These are phyloP conservation scores for Trissolcus basalis DNA, from an alignment of 1,140 invertebrate species.

Conservation along the genomic window DNA sequence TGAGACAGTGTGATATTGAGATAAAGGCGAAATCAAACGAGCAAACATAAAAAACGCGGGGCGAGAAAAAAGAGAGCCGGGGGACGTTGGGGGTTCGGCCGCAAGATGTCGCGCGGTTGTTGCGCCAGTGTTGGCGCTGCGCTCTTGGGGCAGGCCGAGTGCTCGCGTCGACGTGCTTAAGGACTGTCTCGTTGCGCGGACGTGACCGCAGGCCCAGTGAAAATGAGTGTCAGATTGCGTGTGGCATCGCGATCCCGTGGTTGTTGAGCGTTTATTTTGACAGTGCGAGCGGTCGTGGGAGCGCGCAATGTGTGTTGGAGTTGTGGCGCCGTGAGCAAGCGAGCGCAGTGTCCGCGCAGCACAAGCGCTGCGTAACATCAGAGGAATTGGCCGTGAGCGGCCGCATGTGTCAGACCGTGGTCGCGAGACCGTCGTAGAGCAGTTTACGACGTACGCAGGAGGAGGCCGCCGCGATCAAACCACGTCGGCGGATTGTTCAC, in stretches of 20 bases:
- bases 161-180: slow-evolving; percentile 54
- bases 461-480: too few species aligned
- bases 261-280: slow-evolving; percentile 65
- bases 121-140: slow-evolving; percentile 17
- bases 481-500: too few species aligned
- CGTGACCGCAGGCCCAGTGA: slow-evolving; percentile 68
- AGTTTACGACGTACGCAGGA: background rate
- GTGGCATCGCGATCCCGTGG: slow-evolving; percentile 63
- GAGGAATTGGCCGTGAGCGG: background rate
- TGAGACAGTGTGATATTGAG: too few species aligned
- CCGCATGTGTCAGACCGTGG: background rate
- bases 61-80: background rate
- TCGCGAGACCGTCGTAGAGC: background rate
- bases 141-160: slow-evolving; percentile 4
- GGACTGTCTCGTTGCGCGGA: slow-evolving; percentile 46
- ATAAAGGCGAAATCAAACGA: too few species aligned
- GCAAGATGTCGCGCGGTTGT: slow-evolving; percentile 22
- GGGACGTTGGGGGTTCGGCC: background rate
- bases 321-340: slow-evolving; percentile 61
- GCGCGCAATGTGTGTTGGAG: slow-evolving; percentile 61
- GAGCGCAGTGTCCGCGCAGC: slow-evolving; percentile 54
- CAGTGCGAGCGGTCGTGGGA: slow-evolving; percentile 60
- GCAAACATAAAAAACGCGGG: too few species aligned
- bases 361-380: slow-evolving; percentile 48
- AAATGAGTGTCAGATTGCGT: slow-evolving; percentile 70